phyloP scores from a whole-genome alignment of 1,140 invertebrate species.

The Neotoxoptera formosana region DNA sequence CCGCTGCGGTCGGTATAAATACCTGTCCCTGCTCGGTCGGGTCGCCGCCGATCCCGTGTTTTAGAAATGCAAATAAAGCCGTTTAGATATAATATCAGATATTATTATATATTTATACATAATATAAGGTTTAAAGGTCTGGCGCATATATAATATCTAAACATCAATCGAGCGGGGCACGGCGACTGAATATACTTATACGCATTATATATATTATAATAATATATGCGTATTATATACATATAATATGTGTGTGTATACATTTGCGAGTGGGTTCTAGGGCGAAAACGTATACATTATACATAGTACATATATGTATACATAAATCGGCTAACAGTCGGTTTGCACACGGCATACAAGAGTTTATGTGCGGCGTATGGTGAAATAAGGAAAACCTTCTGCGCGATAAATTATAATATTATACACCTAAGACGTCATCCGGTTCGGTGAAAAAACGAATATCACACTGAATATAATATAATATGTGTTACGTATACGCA shows the following conservation, averaged over 20 bases:
- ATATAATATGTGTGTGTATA: neutral
- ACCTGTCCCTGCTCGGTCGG: neutral
- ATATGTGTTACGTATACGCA: neutral
- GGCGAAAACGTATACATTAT: neutral
- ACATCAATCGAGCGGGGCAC: neutral
- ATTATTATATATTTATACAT: neutral
- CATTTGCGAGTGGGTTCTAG: neutral
- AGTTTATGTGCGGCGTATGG: slow-evolving; percentile 2
- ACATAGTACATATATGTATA: too few relatives aligned
- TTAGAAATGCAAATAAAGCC: slow-evolving; percentile 16
- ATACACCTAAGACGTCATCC: slow-evolving; percentile 14
- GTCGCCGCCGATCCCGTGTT: neutral
- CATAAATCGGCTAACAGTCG: too few relatives aligned
- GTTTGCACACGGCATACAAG: neutral
- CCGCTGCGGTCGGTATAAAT: too few relatives aligned
- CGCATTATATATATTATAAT: neutral
- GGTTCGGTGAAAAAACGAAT: neutral
- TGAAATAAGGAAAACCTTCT: slow-evolving; percentile 14
- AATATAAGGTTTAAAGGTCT: too few relatives aligned
- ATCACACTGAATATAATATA: neutral
- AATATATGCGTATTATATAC: neutral
- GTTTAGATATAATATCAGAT: neutral
- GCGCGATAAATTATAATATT: neutral
- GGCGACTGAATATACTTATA: neutral
- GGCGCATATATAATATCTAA: slow-evolving; percentile 1